phyloP scores from a whole-genome alignment of 2,888 invertebrate species.

The Endomychus coccineus region DNA sequence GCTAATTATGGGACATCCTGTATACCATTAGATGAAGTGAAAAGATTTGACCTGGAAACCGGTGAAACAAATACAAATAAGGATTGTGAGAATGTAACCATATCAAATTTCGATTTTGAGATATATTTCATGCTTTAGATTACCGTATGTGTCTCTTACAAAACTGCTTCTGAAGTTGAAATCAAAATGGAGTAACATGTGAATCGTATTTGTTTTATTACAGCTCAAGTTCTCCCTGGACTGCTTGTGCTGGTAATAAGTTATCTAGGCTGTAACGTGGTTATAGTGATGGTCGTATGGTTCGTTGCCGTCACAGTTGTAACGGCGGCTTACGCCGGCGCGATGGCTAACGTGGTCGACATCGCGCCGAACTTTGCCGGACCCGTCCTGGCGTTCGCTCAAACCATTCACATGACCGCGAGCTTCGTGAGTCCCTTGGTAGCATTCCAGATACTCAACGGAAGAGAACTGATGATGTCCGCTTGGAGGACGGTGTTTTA shows the following conservation, averaged over 20 bases:
- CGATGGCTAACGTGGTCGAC: conserved; percentile 70
- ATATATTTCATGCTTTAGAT: no score
- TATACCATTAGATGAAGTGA: no score
- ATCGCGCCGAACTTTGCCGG: conserved; percentile 73
- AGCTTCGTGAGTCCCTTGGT: conserved; percentile 62
- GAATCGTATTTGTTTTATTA: no score
- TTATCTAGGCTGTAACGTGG: conserved; percentile 55
- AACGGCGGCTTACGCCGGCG: conserved; percentile 65
- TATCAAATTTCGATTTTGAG: no score
- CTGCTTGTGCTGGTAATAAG: conserved; percentile 55
- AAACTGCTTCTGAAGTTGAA: no score
- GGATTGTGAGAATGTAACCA: no score
- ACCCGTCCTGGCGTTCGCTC: conserved; percentile 64
- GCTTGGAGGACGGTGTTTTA: conserved; percentile 61
- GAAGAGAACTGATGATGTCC: conserved; percentile 47
- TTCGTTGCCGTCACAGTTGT: conserved; percentile 62
- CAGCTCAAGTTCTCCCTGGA: conserved; percentile 63
- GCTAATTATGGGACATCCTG: no score
- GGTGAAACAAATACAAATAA: no score
- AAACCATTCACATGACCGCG: conserved; percentile 71
- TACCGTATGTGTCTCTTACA: no score
- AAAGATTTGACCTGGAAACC: no score
- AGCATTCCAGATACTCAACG: conserved; percentile 53
- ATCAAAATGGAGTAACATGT: no score
- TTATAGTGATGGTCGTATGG: conserved; percentile 55